phyloP scores from a whole-genome alignment of 1,140 invertebrate species.

The Drosophila tristis region DNA sequence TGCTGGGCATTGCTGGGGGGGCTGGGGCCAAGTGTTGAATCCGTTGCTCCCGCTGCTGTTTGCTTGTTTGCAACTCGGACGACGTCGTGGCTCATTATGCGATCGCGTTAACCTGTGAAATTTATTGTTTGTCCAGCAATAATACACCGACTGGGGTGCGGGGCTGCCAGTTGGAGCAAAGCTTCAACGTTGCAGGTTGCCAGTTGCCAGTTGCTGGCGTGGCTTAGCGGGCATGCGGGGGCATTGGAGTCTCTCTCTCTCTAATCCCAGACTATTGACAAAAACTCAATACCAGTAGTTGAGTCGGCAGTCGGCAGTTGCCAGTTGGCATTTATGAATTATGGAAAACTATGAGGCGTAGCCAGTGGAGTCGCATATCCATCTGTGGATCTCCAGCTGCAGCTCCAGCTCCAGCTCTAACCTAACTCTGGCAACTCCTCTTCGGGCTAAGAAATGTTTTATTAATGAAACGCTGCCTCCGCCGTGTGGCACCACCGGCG shows the following conservation, averaged over 20 bases:
- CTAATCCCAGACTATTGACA: constrained; percentile 77
- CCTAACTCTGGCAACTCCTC: constrained; percentile 11
- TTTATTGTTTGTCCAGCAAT: constrained; percentile 75
- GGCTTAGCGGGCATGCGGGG: constrained; percentile 2
- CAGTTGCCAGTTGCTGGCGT: constrained; percentile 4
- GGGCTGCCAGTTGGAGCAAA: not conserved
- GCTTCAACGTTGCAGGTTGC: constrained; percentile 11
- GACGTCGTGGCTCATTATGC: constrained; percentile 74
- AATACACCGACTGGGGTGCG: constrained; percentile 32
- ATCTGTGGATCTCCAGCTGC: constrained; percentile 1
- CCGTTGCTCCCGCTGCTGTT: constrained; percentile 62
- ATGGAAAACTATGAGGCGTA: constrained; percentile 52
- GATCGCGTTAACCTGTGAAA: constrained; percentile 84
- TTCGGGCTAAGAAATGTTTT: constrained; percentile 78
- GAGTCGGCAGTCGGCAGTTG: constrained; percentile 67
- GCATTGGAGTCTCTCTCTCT: constrained; percentile 9
- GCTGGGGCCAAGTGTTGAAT: constrained; percentile 69
- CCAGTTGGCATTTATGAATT: constrained; percentile 79
- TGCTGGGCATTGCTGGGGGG: not conserved
- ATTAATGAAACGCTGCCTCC: constrained; percentile 71
- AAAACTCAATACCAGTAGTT: constrained; percentile 83
- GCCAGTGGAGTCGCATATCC: not conserved
- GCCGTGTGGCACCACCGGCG: constrained; percentile 47
- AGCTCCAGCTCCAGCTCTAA: not conserved
- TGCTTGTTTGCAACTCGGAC: constrained; percentile 66